phyloP scores from a whole-genome alignment of 2,113 vertebrate species.

The Zosterops pallidus region DNA sequence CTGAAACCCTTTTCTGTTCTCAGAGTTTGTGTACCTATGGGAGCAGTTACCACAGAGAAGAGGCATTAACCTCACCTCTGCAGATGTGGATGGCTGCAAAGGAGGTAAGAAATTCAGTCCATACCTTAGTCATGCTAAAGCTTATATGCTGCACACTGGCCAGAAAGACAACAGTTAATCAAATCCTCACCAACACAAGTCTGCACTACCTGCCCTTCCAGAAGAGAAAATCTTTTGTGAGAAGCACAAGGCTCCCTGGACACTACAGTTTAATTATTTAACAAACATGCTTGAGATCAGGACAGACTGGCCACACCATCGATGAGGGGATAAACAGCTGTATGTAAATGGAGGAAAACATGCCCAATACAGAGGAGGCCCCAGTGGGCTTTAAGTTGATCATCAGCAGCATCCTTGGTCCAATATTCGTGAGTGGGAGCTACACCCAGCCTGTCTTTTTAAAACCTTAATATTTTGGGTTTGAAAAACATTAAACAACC shows the following conservation, averaged over 20 bases:
- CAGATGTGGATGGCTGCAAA: not conserved
- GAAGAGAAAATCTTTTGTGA: not conserved
- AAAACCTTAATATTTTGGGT: not conserved
- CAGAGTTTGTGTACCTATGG: not conserved
- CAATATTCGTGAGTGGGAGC: not conserved
- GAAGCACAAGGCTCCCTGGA: not conserved
- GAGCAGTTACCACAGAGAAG: not conserved
- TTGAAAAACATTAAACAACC: not conserved
- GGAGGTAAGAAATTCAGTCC: not conserved
- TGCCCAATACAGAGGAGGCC: not conserved
- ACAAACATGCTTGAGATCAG: not conserved
- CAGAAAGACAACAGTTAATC: not conserved
- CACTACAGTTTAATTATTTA: not conserved
- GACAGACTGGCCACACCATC: not conserved
- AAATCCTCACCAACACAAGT: not conserved
- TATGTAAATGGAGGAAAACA: not conserved
- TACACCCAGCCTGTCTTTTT: not conserved
- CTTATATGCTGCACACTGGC: not conserved
- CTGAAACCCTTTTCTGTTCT: not conserved
- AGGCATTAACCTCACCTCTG: not conserved
- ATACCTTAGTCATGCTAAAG: not conserved
- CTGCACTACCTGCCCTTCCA: not conserved
- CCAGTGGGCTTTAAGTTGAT: not conserved
- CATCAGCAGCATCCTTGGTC: not conserved
- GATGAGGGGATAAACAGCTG: not conserved